Base-by-base conservation (phyloP, 1,140 invertebrate species). In the Globodera ellingtonae region DNA sequence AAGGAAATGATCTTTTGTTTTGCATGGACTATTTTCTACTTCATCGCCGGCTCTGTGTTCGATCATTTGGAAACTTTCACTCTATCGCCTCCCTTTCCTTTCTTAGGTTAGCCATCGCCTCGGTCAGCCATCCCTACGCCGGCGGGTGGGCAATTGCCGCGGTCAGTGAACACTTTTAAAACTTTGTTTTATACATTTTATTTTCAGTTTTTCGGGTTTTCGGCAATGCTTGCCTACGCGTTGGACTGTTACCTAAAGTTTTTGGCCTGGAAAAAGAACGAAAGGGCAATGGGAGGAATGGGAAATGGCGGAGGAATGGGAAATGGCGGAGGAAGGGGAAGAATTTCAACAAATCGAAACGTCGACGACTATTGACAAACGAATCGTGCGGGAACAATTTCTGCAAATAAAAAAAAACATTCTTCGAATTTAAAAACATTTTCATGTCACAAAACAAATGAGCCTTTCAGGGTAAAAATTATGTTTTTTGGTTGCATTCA, bases 11-110 rank as follows among this genome's bases (percentile, higher is more conserved):
- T 86, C 46, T 85, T 84, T 73, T 89, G 87, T 71, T 89, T 89
- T 67, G 82, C 84, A 0, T 89, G 87, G 88, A 86, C 85, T 10
- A 89, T 89, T 47, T 89, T 89, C 83, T 89, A 89, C 72, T 89
- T 89, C 59, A 89, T 89, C 74, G 87, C 88, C 56, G 56, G 56
- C n/a, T 62, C 56, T 18, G 56, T 62, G 56, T 62, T 62, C 13
- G 56, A 13, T 35, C 56, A 15, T 62, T 62, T 59, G 15, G 18
- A 6, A 18, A 2, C 0, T 13, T 62, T 47, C 0, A 5, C 24
- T 73, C 9, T 62, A 9, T 70, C 18, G 70, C 15, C 13, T 72
- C 24, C 24, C 59, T 4, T 15, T 46, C n/a, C 7, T 50, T 50
- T 21, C 69, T 66, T 21, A 83, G 89, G 59, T 78, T 89, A 8